Base-by-base conservation (phyloP, 2,797 vertebrate species). In the Podarcis siculus region DNA sequence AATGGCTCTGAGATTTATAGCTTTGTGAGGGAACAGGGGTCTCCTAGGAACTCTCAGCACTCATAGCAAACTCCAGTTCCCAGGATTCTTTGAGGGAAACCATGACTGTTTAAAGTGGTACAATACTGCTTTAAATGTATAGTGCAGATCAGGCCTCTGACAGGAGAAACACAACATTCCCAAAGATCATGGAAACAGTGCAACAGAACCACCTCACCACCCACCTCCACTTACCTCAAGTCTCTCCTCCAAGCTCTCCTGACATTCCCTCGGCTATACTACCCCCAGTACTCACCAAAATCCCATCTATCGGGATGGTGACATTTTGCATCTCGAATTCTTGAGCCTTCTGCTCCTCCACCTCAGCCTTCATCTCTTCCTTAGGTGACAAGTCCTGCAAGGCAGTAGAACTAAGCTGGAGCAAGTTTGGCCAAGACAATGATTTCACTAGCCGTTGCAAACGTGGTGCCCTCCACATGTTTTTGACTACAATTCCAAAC, bases 311-410 rank as follows among this genome's bases (percentile, higher is more conserved):
- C 3, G 89, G 89, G 71, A 90, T 85, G 58, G 58, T 87, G 67
- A 81, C 23, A 30, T 89, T 89, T 21, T 83, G 81, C 55, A 83
- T 67, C 81, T 90, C 85, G 3, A 75, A 55, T 79, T 85, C 81
- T 79, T 90, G 66, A 49, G 13, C 55, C 10, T 78, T 79, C 75
- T 49, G 73, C 67, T 83, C 85, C 66, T 83, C 75, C 0, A 9
- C 37, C 39, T 90, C 81, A n/a, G 35, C 27, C 32, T 61, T 82
- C n/a, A 82, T 82, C 45, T 79, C 55, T 32, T 61, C 67, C 67
- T 79, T 8, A 23, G 73, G 12, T 7, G 10, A 8, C 0, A 66
- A 73, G 75, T 71, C 75, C 45, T 8, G 88, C 55, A 67, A 58
- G 66, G 37, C 8, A 55, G 37, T 37, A n/a, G 85, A 72, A 66